phyloP scores from a whole-genome alignment of 2,113 vertebrate genomes.

The Rhipidura dahli region DNA sequence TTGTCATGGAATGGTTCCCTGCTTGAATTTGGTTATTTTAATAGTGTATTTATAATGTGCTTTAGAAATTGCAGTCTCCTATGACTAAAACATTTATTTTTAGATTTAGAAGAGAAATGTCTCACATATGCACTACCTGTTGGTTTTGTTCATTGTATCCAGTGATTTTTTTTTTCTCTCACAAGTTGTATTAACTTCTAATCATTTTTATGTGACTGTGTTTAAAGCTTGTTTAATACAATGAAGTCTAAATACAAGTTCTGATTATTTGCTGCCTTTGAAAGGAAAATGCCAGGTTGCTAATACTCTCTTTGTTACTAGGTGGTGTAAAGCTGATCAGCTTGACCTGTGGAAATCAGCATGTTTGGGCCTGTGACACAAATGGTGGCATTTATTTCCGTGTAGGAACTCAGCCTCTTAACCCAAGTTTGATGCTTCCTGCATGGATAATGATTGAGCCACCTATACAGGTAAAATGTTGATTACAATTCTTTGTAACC shows the following conservation, averaged over 20 bases:
- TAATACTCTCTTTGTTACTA: conserved; percentile 46
- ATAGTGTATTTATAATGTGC: background rate
- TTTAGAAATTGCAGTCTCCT: background rate
- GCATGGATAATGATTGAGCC: conserved; percentile 96
- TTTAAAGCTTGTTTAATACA: background rate
- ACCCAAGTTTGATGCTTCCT: conserved; percentile 96
- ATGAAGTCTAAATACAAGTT: background rate
- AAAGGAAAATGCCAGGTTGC: background rate
- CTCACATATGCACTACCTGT: background rate
- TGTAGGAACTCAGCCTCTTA: conserved; percentile 94
- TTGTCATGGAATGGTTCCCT: background rate
- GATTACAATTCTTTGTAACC: background rate
- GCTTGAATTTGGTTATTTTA: background rate
- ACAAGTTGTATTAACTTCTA: background rate
- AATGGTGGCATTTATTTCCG: conserved; percentile 91
- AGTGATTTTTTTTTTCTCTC: background rate
- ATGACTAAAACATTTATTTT: background rate
- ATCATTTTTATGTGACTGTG: background rate
- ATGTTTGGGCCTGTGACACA: conserved; percentile 93
- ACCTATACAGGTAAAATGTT: conserved; percentile 82
- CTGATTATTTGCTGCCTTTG: background rate
- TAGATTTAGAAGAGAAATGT: background rate
- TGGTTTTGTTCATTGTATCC: background rate
- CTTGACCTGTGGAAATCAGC: conserved; percentile 91
- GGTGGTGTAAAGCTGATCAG: conserved; percentile 83